Conservation (phyloP, 1,140 invertebrate genomes). For the Zeugodacus cucurbitae region DNA sequence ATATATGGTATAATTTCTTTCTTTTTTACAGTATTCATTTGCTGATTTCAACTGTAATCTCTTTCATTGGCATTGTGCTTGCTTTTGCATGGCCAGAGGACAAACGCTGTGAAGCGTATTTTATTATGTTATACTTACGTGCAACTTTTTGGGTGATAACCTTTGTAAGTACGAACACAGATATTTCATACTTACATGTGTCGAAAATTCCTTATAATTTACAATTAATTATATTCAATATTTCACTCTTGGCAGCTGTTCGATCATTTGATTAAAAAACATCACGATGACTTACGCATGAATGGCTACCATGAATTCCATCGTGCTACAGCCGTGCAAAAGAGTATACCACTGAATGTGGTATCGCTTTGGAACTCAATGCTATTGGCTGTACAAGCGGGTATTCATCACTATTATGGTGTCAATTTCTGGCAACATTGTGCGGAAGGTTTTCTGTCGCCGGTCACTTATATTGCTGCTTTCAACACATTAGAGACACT, state of each 20-base stretch:
- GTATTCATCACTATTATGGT: slow-evolving; percentile 74
- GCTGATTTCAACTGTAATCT: slow-evolving; percentile 69
- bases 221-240: background rate
- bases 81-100: slow-evolving; percentile 69
- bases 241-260: slow-evolving; percentile 64
- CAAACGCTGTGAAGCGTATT: slow-evolving; percentile 74
- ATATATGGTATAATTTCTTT: background rate
- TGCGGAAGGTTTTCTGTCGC: slow-evolving; percentile 69
- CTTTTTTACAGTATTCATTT: slow-evolving; percentile 63
- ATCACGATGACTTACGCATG: slow-evolving; percentile 71
- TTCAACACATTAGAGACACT: slow-evolving; percentile 70
- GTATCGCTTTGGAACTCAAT: slow-evolving; percentile 73
- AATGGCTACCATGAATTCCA: slow-evolving; percentile 77
- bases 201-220: no score
- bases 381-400: slow-evolving; percentile 70
- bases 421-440: slow-evolving; percentile 72
- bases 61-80: slow-evolving; percentile 71
- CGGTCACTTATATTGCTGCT: slow-evolving; percentile 70
- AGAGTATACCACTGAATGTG: slow-evolving; percentile 72
- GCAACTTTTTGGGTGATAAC: slow-evolving; percentile 73
- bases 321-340: slow-evolving; percentile 71
- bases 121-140: slow-evolving; percentile 74
- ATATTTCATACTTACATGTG: no score
- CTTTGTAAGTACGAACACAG: slow-evolving; percentile 65
- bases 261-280: slow-evolving; percentile 70